phyloP scores from a whole-genome alignment of 2,888 invertebrate species.

The Drosophila pseudotakahashii region DNA sequence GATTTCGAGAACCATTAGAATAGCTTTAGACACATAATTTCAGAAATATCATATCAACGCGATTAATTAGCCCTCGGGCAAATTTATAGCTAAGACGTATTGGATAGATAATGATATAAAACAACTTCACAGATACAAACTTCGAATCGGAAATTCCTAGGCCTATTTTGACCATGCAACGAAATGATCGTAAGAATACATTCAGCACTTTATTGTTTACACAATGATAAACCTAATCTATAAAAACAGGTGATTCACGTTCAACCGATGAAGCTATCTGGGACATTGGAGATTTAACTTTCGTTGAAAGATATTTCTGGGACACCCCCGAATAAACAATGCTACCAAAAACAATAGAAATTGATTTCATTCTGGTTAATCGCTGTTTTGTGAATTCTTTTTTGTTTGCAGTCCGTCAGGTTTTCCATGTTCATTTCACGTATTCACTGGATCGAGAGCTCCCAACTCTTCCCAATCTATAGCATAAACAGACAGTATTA shows the following conservation, averaged over 20 bases:
- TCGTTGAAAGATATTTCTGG: slow-evolving; percentile 1
- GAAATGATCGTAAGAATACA: not conserved
- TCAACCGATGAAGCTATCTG: not conserved
- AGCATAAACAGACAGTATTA: not conserved
- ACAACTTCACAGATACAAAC: not conserved
- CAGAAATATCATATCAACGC: not conserved
- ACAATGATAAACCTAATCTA: not conserved
- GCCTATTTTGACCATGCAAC: no score
- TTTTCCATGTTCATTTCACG: slow-evolving; percentile 1
- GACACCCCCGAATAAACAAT: not conserved
- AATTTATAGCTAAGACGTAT: not conserved
- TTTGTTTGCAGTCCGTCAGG: not conserved
- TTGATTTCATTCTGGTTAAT: not conserved
- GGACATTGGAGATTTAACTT: not conserved
- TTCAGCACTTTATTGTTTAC: not conserved
- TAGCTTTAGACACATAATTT: not conserved
- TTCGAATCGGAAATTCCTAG: not conserved
- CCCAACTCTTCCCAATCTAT: not conserved
- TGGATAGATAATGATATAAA: not conserved
- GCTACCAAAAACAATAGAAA: not conserved
- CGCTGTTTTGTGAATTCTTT: not conserved
- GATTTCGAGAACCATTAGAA: not conserved
- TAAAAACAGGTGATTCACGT: not conserved
- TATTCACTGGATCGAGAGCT: not conserved
- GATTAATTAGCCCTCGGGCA: not conserved